These are phyloP conservation scores for Aphidoletes aphidimyza DNA, from an alignment of 2,888 invertebrate species.

Conservation along the genomic window DNA sequence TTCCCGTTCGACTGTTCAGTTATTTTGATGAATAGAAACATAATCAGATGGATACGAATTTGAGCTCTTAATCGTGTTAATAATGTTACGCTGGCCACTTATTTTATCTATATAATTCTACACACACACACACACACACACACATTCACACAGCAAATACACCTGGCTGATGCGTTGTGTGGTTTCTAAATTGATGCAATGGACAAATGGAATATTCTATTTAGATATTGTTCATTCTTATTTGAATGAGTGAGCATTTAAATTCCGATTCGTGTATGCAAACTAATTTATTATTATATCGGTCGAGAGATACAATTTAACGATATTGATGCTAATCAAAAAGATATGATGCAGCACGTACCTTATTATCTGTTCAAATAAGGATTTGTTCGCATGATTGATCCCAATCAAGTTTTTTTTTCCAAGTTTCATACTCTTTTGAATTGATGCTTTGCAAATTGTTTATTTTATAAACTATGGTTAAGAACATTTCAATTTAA, in stretches of 20 bases:
- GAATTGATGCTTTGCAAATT: neutral
- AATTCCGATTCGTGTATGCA: neutral
- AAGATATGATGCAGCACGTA: slow-evolving; percentile 33
- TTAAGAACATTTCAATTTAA: too few species aligned
- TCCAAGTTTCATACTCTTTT: too few species aligned
- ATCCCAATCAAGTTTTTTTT: neutral
- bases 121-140: too few species aligned
- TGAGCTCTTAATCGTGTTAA: slow-evolving; percentile 49
- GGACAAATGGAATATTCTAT: slow-evolving; percentile 40
- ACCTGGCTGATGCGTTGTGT: neutral
- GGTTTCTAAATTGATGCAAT: slow-evolving; percentile 6
- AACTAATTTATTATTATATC: slow-evolving; percentile 19
- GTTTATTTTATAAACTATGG: too few species aligned
- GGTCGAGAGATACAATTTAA: neutral
- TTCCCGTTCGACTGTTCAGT: neutral
- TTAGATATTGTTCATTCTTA: slow-evolving; percentile 24
- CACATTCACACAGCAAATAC: slow-evolving; percentile 26
- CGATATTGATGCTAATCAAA: neutral
- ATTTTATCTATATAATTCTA: neutral
- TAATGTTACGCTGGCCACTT: slow-evolving; percentile 36
- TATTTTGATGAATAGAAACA: too few species aligned
- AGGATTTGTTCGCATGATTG: slow-evolving; percentile 17
- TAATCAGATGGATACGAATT: neutral
- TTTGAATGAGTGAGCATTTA: neutral
- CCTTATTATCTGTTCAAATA: slow-evolving; percentile 6